Evolutionary conservation across 2,888 invertebrate genomes (phyloP), one percentile per base, ranked within the genome.

Genomic region (Dichetophora obliterata): DNA sequence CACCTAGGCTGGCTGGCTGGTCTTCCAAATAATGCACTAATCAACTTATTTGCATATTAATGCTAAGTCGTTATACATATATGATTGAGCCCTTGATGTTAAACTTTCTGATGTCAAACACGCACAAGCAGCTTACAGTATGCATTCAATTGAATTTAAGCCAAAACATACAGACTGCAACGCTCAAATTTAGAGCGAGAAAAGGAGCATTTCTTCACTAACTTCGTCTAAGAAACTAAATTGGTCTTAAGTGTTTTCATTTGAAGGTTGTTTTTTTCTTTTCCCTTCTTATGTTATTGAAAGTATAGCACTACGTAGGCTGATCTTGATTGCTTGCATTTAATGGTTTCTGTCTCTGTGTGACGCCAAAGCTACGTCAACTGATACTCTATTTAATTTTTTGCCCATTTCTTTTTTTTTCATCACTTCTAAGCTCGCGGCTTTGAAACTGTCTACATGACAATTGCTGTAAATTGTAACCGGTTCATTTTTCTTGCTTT

Each of bases 391-490:
- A 52, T n/a, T 52, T 27, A 31, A 69, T 8, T 31, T 24, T 14
- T 50, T 24, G n/a, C n/a, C n/a, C n/a, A n/a, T 24, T 52, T 24
- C 11, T 50, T 11, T 50, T 61, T 61, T 16, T 63, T 27, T 27
- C 27, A n/a, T 11, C 43, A 16, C 31, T 34, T 31, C 8, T 3
- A 31, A 3, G 11, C 59, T 14, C n/a, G 48, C 14, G 59, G 31
- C 52, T n/a, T 27, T 34, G 27, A 50, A 24, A 65, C 9, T 65
- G 48, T 63, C 48, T 73, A 73, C 65, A 65, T 63, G 73, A 65
- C 52, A 65, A 63, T 27, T 73, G 63, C 22, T 65, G 73, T 63
- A 65, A 73, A 31, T 16, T 61, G 34, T 50, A 65, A 73, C 73
- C 73, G 24, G 73, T 73, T 73, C 50, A 2, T 43, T 68, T 27